Percentiles rank a stretch among this genome's conserved stretches.
phyloP scores from a whole-genome alignment of 2,113 vertebrate genomes.

The Dasyurus viverrinus region DNA sequence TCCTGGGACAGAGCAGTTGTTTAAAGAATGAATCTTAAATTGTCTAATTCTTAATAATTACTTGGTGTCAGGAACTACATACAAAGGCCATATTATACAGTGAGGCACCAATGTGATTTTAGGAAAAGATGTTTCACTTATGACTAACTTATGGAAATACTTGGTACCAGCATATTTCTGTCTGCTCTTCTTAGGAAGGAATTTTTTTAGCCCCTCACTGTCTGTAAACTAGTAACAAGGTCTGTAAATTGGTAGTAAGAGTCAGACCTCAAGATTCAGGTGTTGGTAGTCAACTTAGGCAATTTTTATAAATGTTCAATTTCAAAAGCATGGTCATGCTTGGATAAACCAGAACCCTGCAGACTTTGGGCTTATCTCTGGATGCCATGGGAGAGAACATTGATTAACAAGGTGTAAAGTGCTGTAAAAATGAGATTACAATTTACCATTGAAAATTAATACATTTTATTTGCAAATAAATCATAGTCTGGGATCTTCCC shows the following conservation, averaged over 20 bases:
- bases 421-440: not conserved
- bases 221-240: slow-evolving; percentile 44
- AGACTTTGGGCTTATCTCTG: slow-evolving; percentile 44
- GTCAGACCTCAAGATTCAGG: slow-evolving; percentile 57
- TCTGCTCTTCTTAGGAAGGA: not conserved
- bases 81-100: not conserved
- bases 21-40: not conserved
- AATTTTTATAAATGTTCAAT: not conserved
- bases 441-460: not conserved
- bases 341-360: not conserved
- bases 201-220: not conserved
- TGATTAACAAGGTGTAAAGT: not conserved
- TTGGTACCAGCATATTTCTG: slow-evolving; percentile 17
- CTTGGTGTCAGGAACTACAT: not conserved
- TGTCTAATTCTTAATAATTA: not conserved
- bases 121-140: not conserved
- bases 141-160: slow-evolving; percentile 27
- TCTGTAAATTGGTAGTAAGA: slow-evolving; percentile 57
- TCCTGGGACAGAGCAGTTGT: not conserved
- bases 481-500: not conserved
- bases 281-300: slow-evolving; percentile 47
- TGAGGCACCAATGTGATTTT: not conserved
- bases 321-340: slow-evolving; percentile 35
- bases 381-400: slow-evolving; percentile 35
- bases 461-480: not conserved